A percentile compares a stretch with the other conserved stretches of the same genome.
phyloP scores from a whole-genome alignment of 2,113 vertebrate genomes.

The Poeciliopsis prolifica region DNA sequence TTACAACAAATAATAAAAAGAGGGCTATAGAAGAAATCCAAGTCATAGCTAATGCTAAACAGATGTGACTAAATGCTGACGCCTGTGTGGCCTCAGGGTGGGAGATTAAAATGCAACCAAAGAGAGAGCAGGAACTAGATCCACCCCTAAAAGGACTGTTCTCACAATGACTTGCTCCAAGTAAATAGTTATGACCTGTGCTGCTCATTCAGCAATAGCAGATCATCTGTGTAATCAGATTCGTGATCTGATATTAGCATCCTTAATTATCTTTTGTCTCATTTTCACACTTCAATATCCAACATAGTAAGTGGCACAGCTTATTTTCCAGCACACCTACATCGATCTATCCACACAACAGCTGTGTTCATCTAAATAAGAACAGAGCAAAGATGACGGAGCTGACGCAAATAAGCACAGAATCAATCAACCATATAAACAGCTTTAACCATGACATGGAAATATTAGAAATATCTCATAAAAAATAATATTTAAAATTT shows the following conservation, averaged over 20 bases:
- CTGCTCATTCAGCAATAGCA: slow-evolving; percentile 26
- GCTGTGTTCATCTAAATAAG: slow-evolving; percentile 9
- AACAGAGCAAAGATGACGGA: neutral
- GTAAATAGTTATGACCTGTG: neutral
- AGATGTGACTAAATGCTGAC: slow-evolving; percentile 62
- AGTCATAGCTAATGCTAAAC: slow-evolving; percentile 71
- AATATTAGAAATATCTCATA: neutral
- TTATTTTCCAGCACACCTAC: slow-evolving; percentile 23
- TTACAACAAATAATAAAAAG: neutral
- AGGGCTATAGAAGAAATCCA: slow-evolving; percentile 48
- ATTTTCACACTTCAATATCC: slow-evolving; percentile 16
- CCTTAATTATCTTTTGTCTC: slow-evolving; percentile 28
- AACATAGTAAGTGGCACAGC: neutral
- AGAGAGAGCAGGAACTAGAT: slow-evolving; percentile 22
- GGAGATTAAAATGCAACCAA: slow-evolving; percentile 32
- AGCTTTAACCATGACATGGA: neutral
- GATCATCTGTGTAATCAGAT: slow-evolving; percentile 16
- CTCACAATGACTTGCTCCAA: slow-evolving; percentile 58
- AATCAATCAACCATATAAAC: neutral
- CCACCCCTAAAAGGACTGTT: slow-evolving; percentile 29
- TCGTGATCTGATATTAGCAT: neutral
- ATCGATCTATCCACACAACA: neutral
- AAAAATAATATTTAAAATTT: neutral
- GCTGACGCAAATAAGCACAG: neutral
- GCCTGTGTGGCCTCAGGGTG: slow-evolving; percentile 8